Percentiles rank a stretch among this genome's conserved stretches.
Conservation (phyloP, 2,113 vertebrate genomes). For the Accipiter virgatus region DNA sequence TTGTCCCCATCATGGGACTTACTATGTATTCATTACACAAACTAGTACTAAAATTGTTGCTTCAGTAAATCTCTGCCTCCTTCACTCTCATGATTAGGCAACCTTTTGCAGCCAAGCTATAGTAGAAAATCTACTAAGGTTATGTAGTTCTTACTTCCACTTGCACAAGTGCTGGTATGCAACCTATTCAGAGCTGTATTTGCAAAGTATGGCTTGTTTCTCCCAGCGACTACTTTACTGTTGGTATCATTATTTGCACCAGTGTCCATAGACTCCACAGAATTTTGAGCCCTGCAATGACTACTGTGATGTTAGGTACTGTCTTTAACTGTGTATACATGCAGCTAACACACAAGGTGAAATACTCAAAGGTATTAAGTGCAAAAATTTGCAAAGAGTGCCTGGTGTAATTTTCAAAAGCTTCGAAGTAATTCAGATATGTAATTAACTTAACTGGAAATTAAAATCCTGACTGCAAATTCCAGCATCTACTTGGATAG, state of each 20-base stretch:
- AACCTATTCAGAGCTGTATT: not conserved
- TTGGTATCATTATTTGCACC: not conserved
- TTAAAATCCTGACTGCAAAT: not conserved
- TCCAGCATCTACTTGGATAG: not conserved
- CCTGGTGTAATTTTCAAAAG: not conserved
- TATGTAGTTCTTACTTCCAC: not conserved
- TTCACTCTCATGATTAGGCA: not conserved
- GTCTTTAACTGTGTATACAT: accelerated
- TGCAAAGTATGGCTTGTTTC: not conserved
- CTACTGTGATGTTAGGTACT: not conserved
- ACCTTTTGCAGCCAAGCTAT: not conserved
- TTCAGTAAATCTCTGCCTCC: not conserved
- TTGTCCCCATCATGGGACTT: not conserved
- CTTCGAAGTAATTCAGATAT: not conserved
- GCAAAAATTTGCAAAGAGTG: not conserved
- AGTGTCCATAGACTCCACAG: not conserved
- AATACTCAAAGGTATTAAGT: not conserved
- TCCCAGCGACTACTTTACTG: not conserved
- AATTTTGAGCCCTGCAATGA: not conserved
- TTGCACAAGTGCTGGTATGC: too few relatives aligned
- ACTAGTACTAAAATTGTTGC: not conserved
- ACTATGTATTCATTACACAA: too few relatives aligned
- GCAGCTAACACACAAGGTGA: not conserved
- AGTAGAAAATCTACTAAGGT: not conserved
- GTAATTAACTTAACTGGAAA: not conserved